Evolutionary conservation across 2,113 vertebrate species (phyloP).

Genomic region (Xiphophorus maculatus): DNA sequence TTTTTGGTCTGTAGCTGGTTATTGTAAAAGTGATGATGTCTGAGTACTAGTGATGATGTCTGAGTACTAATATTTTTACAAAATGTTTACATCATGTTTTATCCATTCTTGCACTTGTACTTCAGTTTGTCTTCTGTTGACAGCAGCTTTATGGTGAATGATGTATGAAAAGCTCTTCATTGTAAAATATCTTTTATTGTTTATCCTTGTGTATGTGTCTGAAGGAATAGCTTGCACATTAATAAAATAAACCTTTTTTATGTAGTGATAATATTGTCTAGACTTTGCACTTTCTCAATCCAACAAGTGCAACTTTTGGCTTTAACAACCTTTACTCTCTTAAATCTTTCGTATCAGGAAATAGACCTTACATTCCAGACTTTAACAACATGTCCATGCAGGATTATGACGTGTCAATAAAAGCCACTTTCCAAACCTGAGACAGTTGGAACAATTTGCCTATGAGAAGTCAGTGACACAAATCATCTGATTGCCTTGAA

Average conservation of each 20-base stretch:
- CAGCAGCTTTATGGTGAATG: neutral
- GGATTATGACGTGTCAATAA: too few species aligned
- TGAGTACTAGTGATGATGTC: neutral
- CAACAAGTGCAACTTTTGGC: neutral
- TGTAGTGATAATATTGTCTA: neutral
- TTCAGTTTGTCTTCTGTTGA: neutral
- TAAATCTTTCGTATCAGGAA: too few species aligned
- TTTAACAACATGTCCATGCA: neutral
- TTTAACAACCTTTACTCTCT: neutral
- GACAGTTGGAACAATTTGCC: too few species aligned
- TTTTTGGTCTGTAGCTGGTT: neutral
- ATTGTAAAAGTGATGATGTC: neutral
- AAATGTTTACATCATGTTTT: neutral
- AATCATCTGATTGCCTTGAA: too few species aligned
- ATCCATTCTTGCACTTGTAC: neutral
- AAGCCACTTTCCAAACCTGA: too few species aligned
- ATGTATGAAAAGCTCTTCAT: slow-evolving; percentile 10
- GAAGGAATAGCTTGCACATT: too few species aligned
- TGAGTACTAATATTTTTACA: neutral
- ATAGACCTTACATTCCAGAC: neutral
- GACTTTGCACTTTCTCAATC: neutral
- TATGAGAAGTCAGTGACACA: too few species aligned
- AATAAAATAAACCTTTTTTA: neutral
- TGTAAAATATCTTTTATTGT: too few species aligned
- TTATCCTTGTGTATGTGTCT: too few species aligned